Base-by-base conservation (phyloP, 1,140 invertebrate species). In the Macrotrachela quadricornifera region DNA sequence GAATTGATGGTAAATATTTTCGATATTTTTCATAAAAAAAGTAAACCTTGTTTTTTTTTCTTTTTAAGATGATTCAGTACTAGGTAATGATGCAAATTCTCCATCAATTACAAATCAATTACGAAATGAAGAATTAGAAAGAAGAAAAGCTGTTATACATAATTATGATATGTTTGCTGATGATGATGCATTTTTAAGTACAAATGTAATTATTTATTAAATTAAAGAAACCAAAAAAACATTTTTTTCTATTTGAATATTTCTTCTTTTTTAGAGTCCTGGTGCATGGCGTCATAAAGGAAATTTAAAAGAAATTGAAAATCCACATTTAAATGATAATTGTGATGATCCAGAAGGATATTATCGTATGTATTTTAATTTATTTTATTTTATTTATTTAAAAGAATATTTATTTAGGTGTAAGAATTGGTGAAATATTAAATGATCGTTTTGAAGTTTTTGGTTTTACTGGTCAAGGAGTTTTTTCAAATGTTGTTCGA, bases 271-370 rank as follows among this genome's bases (percentile, higher is more conserved):
- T 37, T 49, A 49, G 41, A 21, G 78, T 14, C 78, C 77, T 14
- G 75, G 81, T 37, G 12, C 54, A 60, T 10, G 73, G 77, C 38
- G 75, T 75, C 57, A 73, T 77, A 72, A 66, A 79, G 75, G 61
- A 74, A 57, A 75, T 77, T 44, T 72, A 72, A n/a, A 71, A 76
- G 37, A 84, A 88, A 62, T 91, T 91, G 72, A 84, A 85, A 0
- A 30, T 30, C 21, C 21, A 30, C 81, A 82, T 55, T 73, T 94
- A 6, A 90, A 82, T 6, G 94, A 99, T 67, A 99, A 99, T 66
- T 99, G 94, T 92, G 94, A 99, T 67, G 92, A 99, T 73, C 83
- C 90, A 14, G 94, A 99, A 73, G 94, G 94, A 43, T 96, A 92
- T 70, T 91, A 87, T 66, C 78, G 92, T 77, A 66, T 68, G 67